A percentile compares a stretch with the other conserved stretches of the same genome.
Evolutionary conservation across 2,888 invertebrate species (phyloP).

Genomic region (Nemoura dubitans): DNA sequence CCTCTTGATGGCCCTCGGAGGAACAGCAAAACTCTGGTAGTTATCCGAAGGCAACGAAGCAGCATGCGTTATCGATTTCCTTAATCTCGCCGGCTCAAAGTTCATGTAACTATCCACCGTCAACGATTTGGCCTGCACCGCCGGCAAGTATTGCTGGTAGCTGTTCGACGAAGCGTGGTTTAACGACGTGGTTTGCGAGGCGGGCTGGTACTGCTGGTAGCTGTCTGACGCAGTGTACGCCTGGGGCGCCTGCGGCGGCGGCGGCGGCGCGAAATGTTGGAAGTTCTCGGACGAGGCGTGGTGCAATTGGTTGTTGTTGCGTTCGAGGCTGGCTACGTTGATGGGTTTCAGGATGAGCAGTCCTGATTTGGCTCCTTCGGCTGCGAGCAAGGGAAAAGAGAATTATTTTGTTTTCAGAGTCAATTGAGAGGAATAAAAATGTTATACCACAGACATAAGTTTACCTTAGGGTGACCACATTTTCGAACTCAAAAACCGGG

Average conservation of each 20-base stretch:
- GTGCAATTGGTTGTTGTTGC: conserved; percentile 23
- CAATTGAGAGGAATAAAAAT: too few species aligned
- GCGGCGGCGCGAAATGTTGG: conserved; percentile 1
- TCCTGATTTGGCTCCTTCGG: conserved; percentile 56
- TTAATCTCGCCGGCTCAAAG: background rate
- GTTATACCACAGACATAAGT: too few species aligned
- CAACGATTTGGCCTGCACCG: background rate
- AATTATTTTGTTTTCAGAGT: background rate
- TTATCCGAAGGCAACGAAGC: background rate
- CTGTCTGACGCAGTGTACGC: background rate
- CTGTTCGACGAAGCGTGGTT: background rate
- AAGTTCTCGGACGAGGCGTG: conserved; percentile 22
- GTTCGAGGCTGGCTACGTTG: conserved; percentile 26
- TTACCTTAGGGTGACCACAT: too few species aligned
- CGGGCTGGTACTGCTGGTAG: background rate
- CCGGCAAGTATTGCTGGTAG: background rate
- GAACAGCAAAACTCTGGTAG: background rate
- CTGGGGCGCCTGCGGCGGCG: conserved; percentile 16
- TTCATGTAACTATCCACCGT: background rate
- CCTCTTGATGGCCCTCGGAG: background rate
- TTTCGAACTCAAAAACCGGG: too few species aligned
- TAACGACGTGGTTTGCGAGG: background rate
- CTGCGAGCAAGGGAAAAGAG: background rate
- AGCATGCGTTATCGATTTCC: background rate
- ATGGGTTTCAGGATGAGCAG: conserved; percentile 58